Evolutionary conservation across 2,888 invertebrate genomes (phyloP), one percentile per base, ranked within the genome.

Genomic region (Elegia similella): DNA sequence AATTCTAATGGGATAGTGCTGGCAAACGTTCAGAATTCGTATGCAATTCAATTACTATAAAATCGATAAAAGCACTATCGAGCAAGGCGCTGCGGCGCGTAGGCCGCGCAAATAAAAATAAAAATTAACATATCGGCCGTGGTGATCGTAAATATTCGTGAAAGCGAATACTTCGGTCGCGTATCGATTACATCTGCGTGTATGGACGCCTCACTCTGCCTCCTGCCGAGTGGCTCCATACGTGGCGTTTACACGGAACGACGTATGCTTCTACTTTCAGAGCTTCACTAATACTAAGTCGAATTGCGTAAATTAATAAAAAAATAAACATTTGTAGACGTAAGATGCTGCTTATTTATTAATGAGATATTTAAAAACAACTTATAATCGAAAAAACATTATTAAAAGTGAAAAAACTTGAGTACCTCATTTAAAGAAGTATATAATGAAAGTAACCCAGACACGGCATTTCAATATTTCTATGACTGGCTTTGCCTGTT

Each of bases 181-280:
- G 76, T 82, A 84, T 87, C 83, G 86, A 84, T 86, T 82, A 80
- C 86, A 81, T 84, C 81, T 67, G 56, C 65, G 59, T 62, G 70
- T 67, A 56, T 71, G 75, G 73, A 76, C 77, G 78, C 76, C 76
- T 76, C 75, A 72, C 68, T 62, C 67, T 64, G 75, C 72, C 81
- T 74, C 86, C 86, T 72, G 84, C 80, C 73, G 86, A 15, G 81
- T 59, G 72, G 65, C 62, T 59, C 54, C 62, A 71, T 75, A 68
- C 65, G 64, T 70, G 32, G n/a, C 5, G 47, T 44, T 58, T 58
- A 55, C n/a, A 65, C 55, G 17, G 17, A 46, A 60, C 60, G 57
- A 66, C 46, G n/a, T n/a, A n/a, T n/a, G n/a, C n/a, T n/a, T n/a
- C n/a, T n/a, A n/a, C n/a, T n/a, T n/a, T n/a, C n/a, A n/a, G n/a